Evolutionary conservation across 2,797 vertebrate genomes (phyloP).

Genomic region (Phoeniculus purpureus): DNA sequence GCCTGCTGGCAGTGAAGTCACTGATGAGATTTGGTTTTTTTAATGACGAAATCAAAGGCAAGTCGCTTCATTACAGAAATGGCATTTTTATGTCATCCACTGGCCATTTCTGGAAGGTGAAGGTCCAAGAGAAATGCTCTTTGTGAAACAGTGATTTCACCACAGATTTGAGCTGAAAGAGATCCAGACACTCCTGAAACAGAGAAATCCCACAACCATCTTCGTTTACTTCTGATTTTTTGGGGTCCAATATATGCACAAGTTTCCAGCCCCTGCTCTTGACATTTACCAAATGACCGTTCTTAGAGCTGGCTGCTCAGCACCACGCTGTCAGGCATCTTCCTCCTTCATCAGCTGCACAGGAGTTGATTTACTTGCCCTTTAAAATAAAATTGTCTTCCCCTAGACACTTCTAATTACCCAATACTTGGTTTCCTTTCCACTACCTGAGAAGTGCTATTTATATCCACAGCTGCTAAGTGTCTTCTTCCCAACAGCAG

Average conservation of each 20-base stretch:
- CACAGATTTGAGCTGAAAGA: not conserved
- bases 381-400: constrained; percentile 20
- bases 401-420: constrained; percentile 1
- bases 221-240: not conserved
- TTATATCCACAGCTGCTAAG: constrained; percentile 54
- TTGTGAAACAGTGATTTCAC: not conserved
- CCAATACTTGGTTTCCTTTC: constrained; percentile 46
- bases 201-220: not conserved
- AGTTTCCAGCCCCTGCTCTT: not conserved
- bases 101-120: not conserved
- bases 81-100: not conserved
- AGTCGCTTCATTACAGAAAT: not conserved
- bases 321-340: not conserved
- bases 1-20: not conserved
- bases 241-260: not conserved
- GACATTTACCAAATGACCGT: not conserved
- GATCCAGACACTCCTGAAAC: not conserved
- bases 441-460: constrained; percentile 35
- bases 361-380: constrained; percentile 17
- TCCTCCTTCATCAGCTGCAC: not conserved
- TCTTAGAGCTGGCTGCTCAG: not conserved
- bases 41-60: not conserved
- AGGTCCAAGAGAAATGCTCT: not conserved
- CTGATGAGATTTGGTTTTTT: not conserved
- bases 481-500: constrained; percentile 32